phyloP scores from a whole-genome alignment of 2,113 vertebrate genomes.

The Anser brachyrhynchus region DNA sequence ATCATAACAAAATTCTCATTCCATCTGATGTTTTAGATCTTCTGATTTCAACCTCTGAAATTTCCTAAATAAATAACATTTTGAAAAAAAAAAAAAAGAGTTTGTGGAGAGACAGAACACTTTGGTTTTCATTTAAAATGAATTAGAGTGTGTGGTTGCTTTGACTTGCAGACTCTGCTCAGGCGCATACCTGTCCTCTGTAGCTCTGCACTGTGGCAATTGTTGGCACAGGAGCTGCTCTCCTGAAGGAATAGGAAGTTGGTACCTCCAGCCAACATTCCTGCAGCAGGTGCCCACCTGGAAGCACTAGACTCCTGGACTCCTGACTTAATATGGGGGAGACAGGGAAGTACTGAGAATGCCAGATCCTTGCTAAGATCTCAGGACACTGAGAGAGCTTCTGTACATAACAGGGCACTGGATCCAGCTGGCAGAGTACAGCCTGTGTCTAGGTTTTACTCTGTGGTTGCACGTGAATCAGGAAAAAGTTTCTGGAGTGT shows the following conservation, averaged over 20 bases:
- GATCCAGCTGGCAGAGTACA: background rate
- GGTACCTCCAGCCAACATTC: background rate
- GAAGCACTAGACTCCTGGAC: background rate
- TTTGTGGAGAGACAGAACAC: background rate
- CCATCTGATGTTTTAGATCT: background rate
- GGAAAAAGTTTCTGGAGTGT: background rate
- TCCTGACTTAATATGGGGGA: background rate
- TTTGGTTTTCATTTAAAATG: background rate
- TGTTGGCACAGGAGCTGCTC: fast-evolving
- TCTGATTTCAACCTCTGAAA: background rate
- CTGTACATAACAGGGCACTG: background rate
- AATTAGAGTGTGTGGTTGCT: background rate
- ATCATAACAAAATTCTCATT: background rate
- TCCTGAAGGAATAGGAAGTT: background rate
- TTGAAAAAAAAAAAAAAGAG: background rate
- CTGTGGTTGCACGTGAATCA: background rate
- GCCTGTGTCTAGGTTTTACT: background rate
- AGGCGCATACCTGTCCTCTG: background rate
- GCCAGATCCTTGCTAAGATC: background rate
- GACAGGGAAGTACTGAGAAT: background rate
- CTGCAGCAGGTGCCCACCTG: background rate
- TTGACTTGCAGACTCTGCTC: background rate
- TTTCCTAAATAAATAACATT: background rate
- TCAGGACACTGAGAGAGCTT: background rate
- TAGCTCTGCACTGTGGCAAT: background rate